Evolutionary conservation across 2,113 vertebrate genomes (phyloP), one percentile per base, ranked within the genome.

Genomic region (Haemorhous mexicanus): DNA sequence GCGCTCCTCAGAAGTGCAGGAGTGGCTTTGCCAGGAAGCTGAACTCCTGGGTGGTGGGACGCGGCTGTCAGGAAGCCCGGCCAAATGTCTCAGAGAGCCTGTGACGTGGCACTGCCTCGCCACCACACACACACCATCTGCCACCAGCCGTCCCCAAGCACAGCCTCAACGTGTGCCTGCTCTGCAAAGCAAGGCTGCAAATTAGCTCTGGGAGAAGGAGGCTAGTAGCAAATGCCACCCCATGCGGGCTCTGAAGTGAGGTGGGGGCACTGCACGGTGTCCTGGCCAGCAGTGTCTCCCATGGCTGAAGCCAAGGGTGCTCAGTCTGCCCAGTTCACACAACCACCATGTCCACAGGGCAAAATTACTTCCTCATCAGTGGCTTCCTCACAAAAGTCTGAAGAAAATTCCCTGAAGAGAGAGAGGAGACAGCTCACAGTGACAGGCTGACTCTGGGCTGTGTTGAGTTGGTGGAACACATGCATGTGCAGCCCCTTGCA

Each of bases 81-180:
- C 95, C 93, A 92, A 95, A 78, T 78, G 76, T 93, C 94, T 92
- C 49, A 2, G 73, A 43, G 64, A 92, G 86, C 68, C 32, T 58
- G 76, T 96, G 95, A 94, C 64, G 92, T 81, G 96, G 94, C 89
- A 32, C 79, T 80, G 89, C 94, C 43, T 94, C 41, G 4, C 86
- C 89, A 61, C 62, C 90, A 24, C 90, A 80, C 44, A 26, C 87
- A 74, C 82, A 49, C 94, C 93, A 94, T 95, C 89, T 95, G 89
- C 94, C 62, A 81, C 93, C 95, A 67, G 76, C 90, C 5, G 10
- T 87, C 79, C 92, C 68, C 49, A 13, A 4, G 78, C 79, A 32
- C 88, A 86, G 92, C 86, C 84, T 41, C 52, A 55, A 5, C 0
- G 1, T 2, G 0, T 66, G 47, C 85, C 96, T 91, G 84, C 92